Evolutionary conservation across 2,888 invertebrate species (phyloP), one percentile per base, ranked within the genome.

Genomic region (Heliconius cydno): DNA sequence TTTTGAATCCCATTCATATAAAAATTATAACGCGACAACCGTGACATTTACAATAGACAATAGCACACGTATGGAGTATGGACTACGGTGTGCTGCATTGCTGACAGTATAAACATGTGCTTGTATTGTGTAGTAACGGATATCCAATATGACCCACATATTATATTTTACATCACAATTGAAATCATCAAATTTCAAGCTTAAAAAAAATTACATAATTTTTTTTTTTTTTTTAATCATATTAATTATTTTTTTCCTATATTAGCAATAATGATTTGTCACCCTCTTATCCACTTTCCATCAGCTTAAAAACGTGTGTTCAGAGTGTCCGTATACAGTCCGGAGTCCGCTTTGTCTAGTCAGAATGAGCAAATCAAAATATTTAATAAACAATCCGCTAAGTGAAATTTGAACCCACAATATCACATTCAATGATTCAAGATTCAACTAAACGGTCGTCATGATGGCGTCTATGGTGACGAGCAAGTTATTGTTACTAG

Each of bases 91-190:
- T 78, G 68, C 66, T 57, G 25, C 28, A 30, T 46, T 57, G 57
- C 75, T 66, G 30, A 72, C 68, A 57, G 80, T 75, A 68, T 67
- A 76, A 75, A 70, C 46, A 34, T 41, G 67, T 63, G 77, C 19
- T 19, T 19, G 19, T 52, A 52, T 52, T 22, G 52, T 52, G 22
- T 76, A 77, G 75, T 78, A 76, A 71, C 80, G 65, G 70, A 78
- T 74, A 78, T 76, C 68, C 78, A 81, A 82, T 82, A 81, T 83
- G 85, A 84, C 82, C 84, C 82, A 85, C 84, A 85, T 85, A 65
- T 25, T 65, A 81, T 75, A 82, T 83, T 80, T 84, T 80, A 81
- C 83, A 78, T 81, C 80, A 78, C 75, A 79, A 81, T 82, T 78
- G 81, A 85, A 81, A 83, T 75, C 78, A 22, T 52, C 0, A 19